phyloP scores from a whole-genome alignment of 2,888 invertebrate species.

The Monopis laevigella region DNA sequence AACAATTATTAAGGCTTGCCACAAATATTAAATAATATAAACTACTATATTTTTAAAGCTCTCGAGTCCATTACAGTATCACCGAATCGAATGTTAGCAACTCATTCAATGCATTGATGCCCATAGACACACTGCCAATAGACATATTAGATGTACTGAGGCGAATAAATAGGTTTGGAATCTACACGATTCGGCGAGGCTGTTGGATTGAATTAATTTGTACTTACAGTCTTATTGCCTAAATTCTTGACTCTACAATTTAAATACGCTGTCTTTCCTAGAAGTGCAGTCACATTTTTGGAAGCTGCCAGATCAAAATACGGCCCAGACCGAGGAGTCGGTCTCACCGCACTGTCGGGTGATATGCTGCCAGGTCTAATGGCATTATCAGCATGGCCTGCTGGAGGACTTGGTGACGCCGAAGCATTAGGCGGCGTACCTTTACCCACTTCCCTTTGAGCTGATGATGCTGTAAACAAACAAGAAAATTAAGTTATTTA shows the following conservation, averaged over 20 bases:
- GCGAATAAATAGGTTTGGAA: no score
- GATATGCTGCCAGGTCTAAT: conserved; percentile 43
- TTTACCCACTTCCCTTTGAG: conserved; percentile 57
- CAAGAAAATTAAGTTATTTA: neutral
- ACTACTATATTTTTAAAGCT: no score
- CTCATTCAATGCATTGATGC: no score
- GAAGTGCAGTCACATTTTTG: conserved; percentile 81
- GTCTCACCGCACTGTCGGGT: conserved; percentile 40
- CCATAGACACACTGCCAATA: no score
- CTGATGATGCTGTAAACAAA: conserved; percentile 48
- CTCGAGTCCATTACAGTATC: no score
- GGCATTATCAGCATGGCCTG: conserved; percentile 67
- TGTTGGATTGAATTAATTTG: no score
- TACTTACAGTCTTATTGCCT: conserved; percentile 89
- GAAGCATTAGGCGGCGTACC: conserved; percentile 41
- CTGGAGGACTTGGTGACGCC: conserved; percentile 51
- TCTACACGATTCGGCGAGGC: no score
- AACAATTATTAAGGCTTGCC: no score
- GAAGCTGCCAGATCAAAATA: conserved; percentile 79
- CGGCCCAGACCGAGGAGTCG: conserved; percentile 71
- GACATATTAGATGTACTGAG: no score
- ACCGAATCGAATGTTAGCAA: no score
- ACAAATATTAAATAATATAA: no score
- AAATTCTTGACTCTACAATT: conserved; percentile 91
- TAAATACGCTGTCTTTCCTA: conserved; percentile 90